phyloP scores from a whole-genome alignment of 2,113 vertebrate species.

The Centropus unirufus region DNA sequence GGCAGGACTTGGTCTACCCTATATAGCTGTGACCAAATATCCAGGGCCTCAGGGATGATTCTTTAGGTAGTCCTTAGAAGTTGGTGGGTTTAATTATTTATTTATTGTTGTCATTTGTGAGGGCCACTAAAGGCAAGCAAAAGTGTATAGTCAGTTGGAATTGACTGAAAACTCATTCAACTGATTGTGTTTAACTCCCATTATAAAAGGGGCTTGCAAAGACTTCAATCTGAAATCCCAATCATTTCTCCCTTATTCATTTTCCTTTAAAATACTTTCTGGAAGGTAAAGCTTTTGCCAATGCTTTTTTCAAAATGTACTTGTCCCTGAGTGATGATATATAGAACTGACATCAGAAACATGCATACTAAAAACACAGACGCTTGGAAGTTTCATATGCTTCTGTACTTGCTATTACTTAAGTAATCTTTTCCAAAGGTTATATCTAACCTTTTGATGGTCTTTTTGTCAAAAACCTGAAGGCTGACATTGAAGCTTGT shows the following conservation, averaged over 20 bases:
- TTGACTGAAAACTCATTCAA: background rate
- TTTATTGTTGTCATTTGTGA: background rate
- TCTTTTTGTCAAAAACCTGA: background rate
- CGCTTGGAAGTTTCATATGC: background rate
- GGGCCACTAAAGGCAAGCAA: background rate
- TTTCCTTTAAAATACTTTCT: background rate
- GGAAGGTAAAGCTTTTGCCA: background rate
- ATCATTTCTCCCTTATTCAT: background rate
- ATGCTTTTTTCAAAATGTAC: background rate
- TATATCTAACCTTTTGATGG: constrained; percentile 11
- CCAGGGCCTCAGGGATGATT: background rate
- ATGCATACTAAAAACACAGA: background rate
- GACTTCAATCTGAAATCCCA: background rate
- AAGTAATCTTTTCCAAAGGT: constrained; percentile 28
- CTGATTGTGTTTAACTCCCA: background rate
- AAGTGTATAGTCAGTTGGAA: background rate
- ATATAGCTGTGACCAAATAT: background rate
- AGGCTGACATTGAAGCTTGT: constrained; percentile 21
- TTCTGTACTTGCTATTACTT: background rate
- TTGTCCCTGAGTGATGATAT: background rate
- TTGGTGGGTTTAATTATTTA: background rate
- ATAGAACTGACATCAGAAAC: background rate
- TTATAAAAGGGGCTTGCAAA: background rate
- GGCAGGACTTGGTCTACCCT: background rate
- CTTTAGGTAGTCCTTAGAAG: background rate